A percentile compares a stretch with the other conserved stretches of the same genome.
Conservation (phyloP, 2,888 invertebrate genomes). For the Hyalella azteca region DNA sequence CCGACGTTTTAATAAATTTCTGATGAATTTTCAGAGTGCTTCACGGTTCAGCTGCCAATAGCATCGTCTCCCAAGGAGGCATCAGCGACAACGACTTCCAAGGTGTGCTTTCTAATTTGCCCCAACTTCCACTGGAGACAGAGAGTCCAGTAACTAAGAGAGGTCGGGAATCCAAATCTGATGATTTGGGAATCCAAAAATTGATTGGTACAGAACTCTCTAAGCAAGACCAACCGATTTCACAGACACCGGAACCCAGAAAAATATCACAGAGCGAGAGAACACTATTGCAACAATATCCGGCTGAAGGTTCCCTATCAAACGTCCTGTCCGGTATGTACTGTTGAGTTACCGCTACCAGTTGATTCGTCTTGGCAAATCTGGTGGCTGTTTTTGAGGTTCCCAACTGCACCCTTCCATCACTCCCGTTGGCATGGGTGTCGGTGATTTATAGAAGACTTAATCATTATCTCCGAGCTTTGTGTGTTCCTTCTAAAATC, state of each 20-base stretch:
- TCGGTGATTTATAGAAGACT: too few relatives aligned
- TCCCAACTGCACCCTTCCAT: background rate
- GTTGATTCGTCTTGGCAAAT: background rate
- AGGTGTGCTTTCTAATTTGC: conserved; percentile 14
- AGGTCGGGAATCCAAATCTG: background rate
- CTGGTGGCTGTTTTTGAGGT: background rate
- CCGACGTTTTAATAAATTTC: background rate
- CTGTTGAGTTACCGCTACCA: background rate
- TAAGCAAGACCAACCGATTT: background rate
- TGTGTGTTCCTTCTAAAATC: too few relatives aligned
- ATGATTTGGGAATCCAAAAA: background rate
- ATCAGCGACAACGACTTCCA: background rate
- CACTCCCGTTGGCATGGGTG: background rate
- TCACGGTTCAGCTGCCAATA: background rate
- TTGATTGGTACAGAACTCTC: background rate
- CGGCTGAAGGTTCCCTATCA: conserved; percentile 15
- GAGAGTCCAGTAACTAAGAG: background rate
- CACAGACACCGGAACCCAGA: background rate
- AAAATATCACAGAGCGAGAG: background rate
- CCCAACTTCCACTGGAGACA: background rate
- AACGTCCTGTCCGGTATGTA: conserved; percentile 15
- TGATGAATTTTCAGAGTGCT: background rate
- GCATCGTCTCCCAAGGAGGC: background rate
- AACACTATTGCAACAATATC: background rate
- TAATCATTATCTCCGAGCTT: too few relatives aligned